Conservation (phyloP, 2,113 vertebrate genomes). For the Triplophysa tibetana region DNA sequence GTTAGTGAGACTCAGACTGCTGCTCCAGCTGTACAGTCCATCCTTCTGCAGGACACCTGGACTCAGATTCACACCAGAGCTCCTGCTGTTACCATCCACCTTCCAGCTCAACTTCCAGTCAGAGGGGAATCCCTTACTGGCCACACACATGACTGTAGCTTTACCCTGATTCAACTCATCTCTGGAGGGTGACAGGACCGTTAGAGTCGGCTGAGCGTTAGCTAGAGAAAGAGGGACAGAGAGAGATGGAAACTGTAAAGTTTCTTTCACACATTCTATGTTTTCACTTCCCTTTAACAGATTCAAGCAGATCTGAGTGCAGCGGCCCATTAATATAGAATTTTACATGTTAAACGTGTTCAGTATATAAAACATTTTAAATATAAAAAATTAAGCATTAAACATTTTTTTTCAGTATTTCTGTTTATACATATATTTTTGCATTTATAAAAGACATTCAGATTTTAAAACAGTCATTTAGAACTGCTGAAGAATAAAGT, state of each 20-base stretch:
- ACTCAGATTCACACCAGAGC: slow-evolving; percentile 30
- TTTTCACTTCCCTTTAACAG: slow-evolving; percentile 27
- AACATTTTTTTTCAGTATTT: too few species aligned
- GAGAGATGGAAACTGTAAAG: not conserved
- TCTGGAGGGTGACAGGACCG: slow-evolving; percentile 51
- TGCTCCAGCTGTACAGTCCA: slow-evolving; percentile 57
- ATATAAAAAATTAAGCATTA: too few species aligned
- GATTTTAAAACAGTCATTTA: too few species aligned
- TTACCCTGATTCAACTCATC: slow-evolving; percentile 42
- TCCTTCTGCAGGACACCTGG: slow-evolving; percentile 16
- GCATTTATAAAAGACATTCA: too few species aligned
- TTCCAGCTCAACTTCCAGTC: slow-evolving; percentile 57
- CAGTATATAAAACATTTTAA: not conserved
- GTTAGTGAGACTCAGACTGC: slow-evolving; percentile 47
- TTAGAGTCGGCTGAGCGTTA: slow-evolving; percentile 38
- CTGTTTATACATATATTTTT: too few species aligned
- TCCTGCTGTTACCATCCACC: slow-evolving; percentile 36
- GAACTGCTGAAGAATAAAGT: too few species aligned
- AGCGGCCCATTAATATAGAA: not conserved
- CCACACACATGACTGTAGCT: slow-evolving; percentile 49
- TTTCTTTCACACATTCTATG: not conserved
- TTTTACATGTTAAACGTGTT: too few species aligned
- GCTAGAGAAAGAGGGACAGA: slow-evolving; percentile 32
- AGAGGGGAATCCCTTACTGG: slow-evolving; percentile 56
- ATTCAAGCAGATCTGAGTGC: slow-evolving; percentile 8